phyloP scores from a whole-genome alignment of 2,888 invertebrate genomes.

The Tenthredo mesomela region DNA sequence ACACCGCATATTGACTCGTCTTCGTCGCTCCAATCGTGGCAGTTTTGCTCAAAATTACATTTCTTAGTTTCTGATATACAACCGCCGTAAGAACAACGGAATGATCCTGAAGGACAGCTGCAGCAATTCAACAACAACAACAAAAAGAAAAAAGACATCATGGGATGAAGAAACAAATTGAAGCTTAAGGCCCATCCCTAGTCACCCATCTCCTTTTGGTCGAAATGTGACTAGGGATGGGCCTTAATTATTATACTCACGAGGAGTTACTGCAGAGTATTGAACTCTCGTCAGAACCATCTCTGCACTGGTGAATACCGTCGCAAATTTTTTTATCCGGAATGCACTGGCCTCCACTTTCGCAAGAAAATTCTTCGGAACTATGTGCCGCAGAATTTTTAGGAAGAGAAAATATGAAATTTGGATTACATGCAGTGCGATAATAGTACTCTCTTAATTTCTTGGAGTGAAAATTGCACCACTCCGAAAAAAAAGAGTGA shows the following conservation, averaged over 20 bases:
- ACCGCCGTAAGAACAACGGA: constrained; percentile 67
- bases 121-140: background rate
- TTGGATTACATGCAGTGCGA: background rate
- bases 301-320: constrained; percentile 66
- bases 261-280: constrained; percentile 57
- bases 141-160: background rate
- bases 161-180: no score
- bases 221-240: no score
- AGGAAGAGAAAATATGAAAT: background rate
- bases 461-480: no score
- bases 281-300: constrained; percentile 65
- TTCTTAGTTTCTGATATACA: constrained; percentile 62
- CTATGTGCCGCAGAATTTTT: constrained; percentile 23
- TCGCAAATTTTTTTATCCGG: constrained; percentile 63
- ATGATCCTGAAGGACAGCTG: constrained; percentile 64
- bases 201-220: no score
- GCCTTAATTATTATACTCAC: constrained; percentile 60
- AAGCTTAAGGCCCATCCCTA: no score
- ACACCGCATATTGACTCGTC: constrained; percentile 63
- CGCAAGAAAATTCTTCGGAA: constrained; percentile 64
- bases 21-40: constrained; percentile 71
- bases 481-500: no score
- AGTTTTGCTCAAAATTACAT: constrained; percentile 65
- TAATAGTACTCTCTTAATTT: background rate
- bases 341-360: constrained; percentile 64